Evolutionary conservation across 2,113 vertebrate species (phyloP), one percentile per base, ranked within the genome.

Genomic region (Pyxicephalus adspersus): DNA sequence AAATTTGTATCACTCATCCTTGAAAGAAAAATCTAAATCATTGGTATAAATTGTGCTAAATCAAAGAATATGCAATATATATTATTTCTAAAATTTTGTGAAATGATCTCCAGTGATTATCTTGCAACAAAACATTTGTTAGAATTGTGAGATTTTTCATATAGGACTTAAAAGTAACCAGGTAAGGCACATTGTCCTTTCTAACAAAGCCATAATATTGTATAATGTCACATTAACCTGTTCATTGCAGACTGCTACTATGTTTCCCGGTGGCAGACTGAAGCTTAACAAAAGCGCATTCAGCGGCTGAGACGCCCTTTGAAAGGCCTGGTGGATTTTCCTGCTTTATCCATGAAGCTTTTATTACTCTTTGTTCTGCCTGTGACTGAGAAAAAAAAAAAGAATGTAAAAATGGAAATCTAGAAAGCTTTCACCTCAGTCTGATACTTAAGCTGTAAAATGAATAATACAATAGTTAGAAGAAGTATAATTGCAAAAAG

Each of bases 301-400:
- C 67, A 52, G 50, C 26, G 23, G 28, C 67, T 9, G 67, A 52
- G 45, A 26, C 26, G 45, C 67, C 25, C 57, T 31, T 75, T 76
- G 75, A 54, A 61, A 77, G 28, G 61, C 50, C 75, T 54, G 19
- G 9, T 34, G 45, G 75, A 77, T 77, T 77, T 77, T 54, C 23
- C 61, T 55, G 64, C 60, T 52, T 63, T 77, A 77, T 77, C 61
- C 31, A 15, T 23, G 50, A 64, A 77, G 60, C 75, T 77, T 76
- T 77, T 77, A 77, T 77, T 77, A 26, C 75, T 31, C 75, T 65
- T 77, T 76, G 74, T 77, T 77, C 60, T 77, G 38, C 64, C 75
- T 65, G 38, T 9, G 20, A 65, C 75, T 77, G 52, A 65, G 38
- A 75, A 75, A 60, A n/a, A 75, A 75, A 60, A n/a, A 65, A 54